Evolutionary conservation across 2,888 invertebrate genomes (phyloP), one percentile per base, ranked within the genome.

Genomic region (Drosophila maculinotata): DNA sequence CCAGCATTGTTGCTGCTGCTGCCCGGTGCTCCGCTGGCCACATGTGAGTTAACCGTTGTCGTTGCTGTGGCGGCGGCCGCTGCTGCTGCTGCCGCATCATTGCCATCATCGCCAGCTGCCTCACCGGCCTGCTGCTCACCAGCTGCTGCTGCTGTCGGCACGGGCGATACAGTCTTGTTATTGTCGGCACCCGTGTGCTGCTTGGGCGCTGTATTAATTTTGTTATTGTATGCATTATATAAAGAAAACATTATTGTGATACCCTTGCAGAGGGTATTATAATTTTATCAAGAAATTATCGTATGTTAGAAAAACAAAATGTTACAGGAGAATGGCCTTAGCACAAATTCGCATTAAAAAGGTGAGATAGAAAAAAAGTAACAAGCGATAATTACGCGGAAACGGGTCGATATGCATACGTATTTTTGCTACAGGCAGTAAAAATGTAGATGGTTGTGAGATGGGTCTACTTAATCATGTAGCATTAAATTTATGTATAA

Each of bases 111-210:
- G 23, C 56, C 62, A 26, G 74, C 35, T 12, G 67, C 35, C 2
- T 73, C 72, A 6, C 56, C 41, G 1, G 53, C 3, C 54, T 60
- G 69, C 26, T 60, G 78, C 3, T 76, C 69, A 33, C 67, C 71
- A 15, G 67, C 38, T 9, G 74, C 52, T 33, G 69, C 49, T 3
- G 78, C 47, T 17, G 90, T 79, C 51, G 91, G 89, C 9, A 90
- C 87, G 17, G 91, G 88, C 2, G 90, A 90, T 6, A 91, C 89
- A 3, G 90, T 90, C 73, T 91, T 90, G 69, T 90, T 89, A 57
- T 90, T 90, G 58, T 91, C 91, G 33, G 89, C 89, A 20, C 91
- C 91, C 41, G 90, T 90, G 53, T 91, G 91, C 68, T 90, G 91
- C 53, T 90, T 90, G 6, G 89, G 89, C 25, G 88, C 90, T 90